Conservation (phyloP, 2,113 vertebrate genomes). For the Circaetus cinerascens region DNA sequence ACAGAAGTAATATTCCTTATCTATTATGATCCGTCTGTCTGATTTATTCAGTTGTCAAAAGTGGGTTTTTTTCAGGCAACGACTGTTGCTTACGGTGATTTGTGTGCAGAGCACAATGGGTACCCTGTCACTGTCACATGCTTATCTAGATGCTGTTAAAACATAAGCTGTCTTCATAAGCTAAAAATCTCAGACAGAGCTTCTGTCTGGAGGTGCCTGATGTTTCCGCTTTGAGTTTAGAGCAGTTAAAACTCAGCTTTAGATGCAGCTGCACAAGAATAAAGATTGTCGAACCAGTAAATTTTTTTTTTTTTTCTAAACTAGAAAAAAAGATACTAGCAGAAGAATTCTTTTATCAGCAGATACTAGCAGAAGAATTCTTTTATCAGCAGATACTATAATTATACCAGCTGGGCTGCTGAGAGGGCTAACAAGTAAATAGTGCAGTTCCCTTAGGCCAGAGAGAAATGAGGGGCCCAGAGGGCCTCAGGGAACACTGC, state of each 20-base stretch:
- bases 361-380: background rate
- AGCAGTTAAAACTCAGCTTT: background rate
- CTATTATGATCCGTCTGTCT: background rate
- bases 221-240: background rate
- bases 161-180: background rate
- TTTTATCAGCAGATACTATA: background rate
- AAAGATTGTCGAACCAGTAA: background rate
- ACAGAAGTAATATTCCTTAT: background rate
- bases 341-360: background rate
- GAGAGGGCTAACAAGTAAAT: background rate
- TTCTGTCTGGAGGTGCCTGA: background rate
- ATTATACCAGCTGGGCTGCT: background rate
- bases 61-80: background rate
- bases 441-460: background rate
- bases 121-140: background rate
- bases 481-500: background rate
- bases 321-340: background rate
- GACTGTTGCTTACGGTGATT: background rate
- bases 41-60: conserved; percentile 21
- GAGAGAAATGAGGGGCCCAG: background rate
- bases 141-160: background rate
- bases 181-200: background rate
- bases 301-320: background rate
- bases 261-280: background rate
- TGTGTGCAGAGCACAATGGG: background rate